A percentile compares a stretch with the other conserved stretches of the same genome.
phyloP scores from a whole-genome alignment of 1,140 invertebrate genomes.

The Drosophila subpulchrella region DNA sequence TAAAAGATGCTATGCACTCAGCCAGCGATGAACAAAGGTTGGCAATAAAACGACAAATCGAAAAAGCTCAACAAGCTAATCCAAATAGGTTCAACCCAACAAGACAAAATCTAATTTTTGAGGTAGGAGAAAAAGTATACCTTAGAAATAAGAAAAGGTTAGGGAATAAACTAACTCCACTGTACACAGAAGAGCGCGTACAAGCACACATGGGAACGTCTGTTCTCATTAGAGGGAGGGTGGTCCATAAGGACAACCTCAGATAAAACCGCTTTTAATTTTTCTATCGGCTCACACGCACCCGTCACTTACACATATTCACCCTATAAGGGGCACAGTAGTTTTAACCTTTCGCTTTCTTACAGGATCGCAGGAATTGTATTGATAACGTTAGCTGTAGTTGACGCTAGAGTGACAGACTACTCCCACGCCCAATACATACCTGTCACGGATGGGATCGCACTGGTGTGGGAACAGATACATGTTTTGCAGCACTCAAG shows the following conservation, averaged over 20 bases:
- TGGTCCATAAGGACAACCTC: no score
- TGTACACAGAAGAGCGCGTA: not conserved
- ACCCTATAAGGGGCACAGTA: no score
- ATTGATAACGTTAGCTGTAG: no score
- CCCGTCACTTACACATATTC: no score
- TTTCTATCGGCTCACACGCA: not conserved
- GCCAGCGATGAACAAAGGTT: not conserved
- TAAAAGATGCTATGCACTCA: not conserved
- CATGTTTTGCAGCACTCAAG: slow-evolving; percentile 19
- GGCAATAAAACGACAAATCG: not conserved
- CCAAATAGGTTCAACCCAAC: not conserved
- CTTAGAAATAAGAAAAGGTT: not conserved
- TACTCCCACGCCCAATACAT: no score
- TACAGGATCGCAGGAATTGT: no score
- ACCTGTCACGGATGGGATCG: not conserved
- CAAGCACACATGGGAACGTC: not conserved
- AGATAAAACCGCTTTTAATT: not conserved
- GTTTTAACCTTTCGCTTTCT: no score
- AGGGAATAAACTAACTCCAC: not conserved
- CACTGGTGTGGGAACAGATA: slow-evolving; percentile 1
- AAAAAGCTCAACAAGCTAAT: not conserved
- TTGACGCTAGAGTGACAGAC: no score
- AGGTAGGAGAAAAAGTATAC: not conserved
- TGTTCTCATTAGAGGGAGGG: no score
- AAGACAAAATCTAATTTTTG: not conserved